Evolutionary conservation across 1,140 invertebrate species (phyloP).

Genomic region (Neelides sp.): DNA sequence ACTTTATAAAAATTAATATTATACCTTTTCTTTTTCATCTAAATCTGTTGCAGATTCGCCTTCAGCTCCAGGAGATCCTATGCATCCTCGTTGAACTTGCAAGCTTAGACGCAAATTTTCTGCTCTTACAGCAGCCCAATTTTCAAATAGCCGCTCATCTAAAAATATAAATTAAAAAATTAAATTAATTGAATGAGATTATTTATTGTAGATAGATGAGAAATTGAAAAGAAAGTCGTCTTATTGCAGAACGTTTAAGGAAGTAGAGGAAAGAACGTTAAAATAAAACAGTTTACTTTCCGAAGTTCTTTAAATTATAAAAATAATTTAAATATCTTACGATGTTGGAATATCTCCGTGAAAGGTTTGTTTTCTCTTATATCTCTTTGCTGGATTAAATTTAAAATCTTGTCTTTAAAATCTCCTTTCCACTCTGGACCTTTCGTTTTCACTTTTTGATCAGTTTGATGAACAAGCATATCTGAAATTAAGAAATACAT

Average conservation of each 20-base stretch:
- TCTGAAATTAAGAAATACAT: neutral
- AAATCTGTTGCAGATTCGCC: conserved; percentile 41
- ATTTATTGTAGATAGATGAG: too few species aligned
- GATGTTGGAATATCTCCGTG: conserved; percentile 28
- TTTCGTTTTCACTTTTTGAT: neutral
- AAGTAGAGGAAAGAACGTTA: too few species aligned
- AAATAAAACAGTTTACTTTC: neutral
- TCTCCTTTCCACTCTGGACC: conserved; percentile 13
- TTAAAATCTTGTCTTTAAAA: conserved; percentile 19
- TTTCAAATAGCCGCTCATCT: conserved; percentile 81
- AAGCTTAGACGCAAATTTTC: conserved; percentile 73
- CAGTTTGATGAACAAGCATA: neutral
- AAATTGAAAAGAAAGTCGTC: too few species aligned
- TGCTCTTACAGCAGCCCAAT: conserved; percentile 55
- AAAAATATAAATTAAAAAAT: conserved; percentile 34
- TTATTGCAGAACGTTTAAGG: too few species aligned
- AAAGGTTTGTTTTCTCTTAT: conserved; percentile 21
- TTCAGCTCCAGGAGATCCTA: conserved; percentile 43
- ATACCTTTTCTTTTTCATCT: conserved; percentile 33
- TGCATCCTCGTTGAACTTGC: conserved; percentile 50
- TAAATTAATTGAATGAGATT: too few species aligned
- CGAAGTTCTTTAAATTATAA: neutral
- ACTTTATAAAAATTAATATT: conserved; percentile 13
- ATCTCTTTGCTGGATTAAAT: conserved; percentile 14
- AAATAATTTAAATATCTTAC: conserved; percentile 19